phyloP scores from a whole-genome alignment of 2,113 vertebrate genomes.

The Eubucco bourcierii region DNA sequence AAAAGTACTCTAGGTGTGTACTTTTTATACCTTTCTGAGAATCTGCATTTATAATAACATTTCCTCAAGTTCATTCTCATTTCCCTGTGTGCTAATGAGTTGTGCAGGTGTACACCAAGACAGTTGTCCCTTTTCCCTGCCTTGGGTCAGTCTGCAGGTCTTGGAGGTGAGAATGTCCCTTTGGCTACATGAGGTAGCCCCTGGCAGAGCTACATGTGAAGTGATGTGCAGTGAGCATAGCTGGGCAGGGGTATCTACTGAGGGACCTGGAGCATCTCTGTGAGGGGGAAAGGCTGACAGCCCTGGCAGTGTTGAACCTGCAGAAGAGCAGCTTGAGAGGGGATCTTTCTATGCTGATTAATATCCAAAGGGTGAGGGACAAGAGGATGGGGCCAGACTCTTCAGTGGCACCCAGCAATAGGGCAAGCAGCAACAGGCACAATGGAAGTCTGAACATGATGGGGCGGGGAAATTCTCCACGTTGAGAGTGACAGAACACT shows the following conservation, averaged over 20 bases:
- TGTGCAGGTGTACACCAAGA: not conserved
- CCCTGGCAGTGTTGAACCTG: too few species aligned
- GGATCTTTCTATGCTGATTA: too few species aligned
- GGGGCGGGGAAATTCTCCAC: too few species aligned
- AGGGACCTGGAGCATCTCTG: too few species aligned
- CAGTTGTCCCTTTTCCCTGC: not conserved
- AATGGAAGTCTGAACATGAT: too few species aligned
- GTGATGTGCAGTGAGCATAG: fast-evolving
- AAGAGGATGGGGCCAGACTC: too few species aligned
- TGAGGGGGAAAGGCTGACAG: too few species aligned
- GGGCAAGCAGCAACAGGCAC: too few species aligned
- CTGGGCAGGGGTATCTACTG: not conserved
- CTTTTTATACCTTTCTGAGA: not conserved
- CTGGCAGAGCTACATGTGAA: not conserved
- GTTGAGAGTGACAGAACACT: too few species aligned
- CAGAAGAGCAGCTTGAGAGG: too few species aligned
- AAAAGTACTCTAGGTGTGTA: not conserved
- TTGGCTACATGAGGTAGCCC: fast-evolving
- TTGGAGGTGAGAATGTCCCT: not conserved
- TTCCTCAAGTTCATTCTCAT: not conserved
- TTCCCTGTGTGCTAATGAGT: not conserved
- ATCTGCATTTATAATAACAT: not conserved
- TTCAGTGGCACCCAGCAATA: too few species aligned
- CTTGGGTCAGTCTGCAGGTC: not conserved
- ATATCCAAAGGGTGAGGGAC: too few species aligned